These are phyloP conservation scores for Pollachius pollachius DNA, from an alignment of 2,113 vertebrate genomes.

Conservation along the genomic window DNA sequence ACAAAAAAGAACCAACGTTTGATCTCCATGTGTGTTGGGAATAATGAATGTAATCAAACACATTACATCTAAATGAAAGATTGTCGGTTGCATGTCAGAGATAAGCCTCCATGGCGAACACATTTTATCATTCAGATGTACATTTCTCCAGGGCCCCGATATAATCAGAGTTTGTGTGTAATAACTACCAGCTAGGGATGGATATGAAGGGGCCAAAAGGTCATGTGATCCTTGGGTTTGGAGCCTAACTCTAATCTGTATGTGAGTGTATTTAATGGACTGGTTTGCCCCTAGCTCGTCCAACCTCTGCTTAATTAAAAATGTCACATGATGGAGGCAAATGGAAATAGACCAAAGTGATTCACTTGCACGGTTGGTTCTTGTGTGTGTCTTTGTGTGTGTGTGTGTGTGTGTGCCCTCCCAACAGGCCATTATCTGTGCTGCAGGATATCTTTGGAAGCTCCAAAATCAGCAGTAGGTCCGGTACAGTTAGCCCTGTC, in stretches of 20 bases:
- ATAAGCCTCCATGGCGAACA: neutral
- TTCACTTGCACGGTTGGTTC: no score
- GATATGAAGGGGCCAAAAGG: no score
- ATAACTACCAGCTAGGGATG: no score
- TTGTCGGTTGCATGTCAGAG: neutral
- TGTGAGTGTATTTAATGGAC: no score
- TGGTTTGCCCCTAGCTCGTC: no score
- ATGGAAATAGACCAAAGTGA: no score
- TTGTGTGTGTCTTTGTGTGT: neutral
- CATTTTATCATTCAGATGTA: neutral
- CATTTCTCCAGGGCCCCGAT: neutral
- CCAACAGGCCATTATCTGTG: conserved; percentile 41
- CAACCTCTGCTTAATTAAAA: no score
- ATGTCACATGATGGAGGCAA: no score
- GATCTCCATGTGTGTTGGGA: neutral
- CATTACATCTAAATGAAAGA: neutral
- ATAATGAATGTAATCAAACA: neutral
- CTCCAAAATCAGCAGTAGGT: conserved; percentile 14
- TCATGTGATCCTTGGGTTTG: no score
- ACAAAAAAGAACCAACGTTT: neutral
- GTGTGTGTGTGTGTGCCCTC: conserved; percentile 30
- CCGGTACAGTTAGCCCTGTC: neutral
- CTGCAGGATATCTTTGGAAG: conserved; percentile 40
- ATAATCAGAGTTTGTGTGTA: no score
- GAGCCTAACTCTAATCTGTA: no score